A percentile compares a stretch with the other conserved stretches of the same genome.
Evolutionary conservation across 2,888 invertebrate genomes (phyloP).

Genomic region (Diadromus collaris): DNA sequence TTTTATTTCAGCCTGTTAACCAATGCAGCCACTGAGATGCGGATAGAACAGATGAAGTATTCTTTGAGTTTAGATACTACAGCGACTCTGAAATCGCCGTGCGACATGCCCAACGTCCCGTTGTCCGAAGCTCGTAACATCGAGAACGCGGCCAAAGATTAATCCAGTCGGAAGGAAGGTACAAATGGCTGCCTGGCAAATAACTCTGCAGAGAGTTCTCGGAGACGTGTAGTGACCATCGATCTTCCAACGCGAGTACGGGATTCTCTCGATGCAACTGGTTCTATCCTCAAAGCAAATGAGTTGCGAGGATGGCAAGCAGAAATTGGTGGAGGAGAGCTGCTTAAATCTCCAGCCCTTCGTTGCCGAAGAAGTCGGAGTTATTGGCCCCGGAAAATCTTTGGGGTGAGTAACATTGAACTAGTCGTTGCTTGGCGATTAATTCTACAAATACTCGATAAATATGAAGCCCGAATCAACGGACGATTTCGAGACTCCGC

Average conservation of each 20-base stretch:
- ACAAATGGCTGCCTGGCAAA: neutral
- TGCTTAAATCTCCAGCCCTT: neutral
- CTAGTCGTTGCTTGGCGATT: neutral
- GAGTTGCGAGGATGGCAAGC: neutral
- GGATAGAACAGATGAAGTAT: neutral
- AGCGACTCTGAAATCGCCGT: neutral
- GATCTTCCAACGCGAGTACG: neutral
- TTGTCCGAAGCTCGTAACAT: neutral
- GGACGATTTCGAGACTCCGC: too few relatives aligned
- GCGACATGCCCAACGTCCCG: neutral
- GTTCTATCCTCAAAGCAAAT: neutral
- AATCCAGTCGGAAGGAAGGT: neutral
- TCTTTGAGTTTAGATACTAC: neutral
- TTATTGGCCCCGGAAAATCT: neutral
- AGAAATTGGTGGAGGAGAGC: neutral
- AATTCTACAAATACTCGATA: neutral
- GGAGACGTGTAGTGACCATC: too few relatives aligned
- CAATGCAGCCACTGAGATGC: neutral
- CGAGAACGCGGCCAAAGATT: neutral
- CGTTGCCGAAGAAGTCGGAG: neutral
- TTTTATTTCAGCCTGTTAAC: neutral
- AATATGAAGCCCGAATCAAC: too few relatives aligned
- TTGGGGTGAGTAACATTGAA: neutral
- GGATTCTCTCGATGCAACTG: neutral
- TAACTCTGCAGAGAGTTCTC: neutral